Conservation (phyloP, 2,797 vertebrate genomes). For the Cebuella pygmaea region DNA sequence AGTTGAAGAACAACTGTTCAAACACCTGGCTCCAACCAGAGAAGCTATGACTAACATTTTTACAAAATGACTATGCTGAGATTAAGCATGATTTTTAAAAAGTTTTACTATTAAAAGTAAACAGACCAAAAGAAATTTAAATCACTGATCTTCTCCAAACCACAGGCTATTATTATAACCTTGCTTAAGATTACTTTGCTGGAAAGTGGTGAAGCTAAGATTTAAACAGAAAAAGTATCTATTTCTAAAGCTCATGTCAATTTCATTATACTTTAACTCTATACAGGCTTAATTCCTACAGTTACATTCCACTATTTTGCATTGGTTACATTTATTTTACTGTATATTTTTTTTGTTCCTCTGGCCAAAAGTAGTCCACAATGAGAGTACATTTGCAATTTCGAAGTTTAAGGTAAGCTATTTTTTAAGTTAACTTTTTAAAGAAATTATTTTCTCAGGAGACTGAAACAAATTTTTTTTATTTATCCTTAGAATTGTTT, state of each 20-base stretch:
- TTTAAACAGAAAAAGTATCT: neutral
- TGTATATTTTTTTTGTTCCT: neutral
- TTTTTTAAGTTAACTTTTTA: conserved; percentile 7
- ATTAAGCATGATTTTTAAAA: neutral
- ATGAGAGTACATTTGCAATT: neutral
- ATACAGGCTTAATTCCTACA: neutral
- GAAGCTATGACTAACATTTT: neutral
- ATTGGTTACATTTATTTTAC: neutral
- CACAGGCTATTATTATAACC: neutral
- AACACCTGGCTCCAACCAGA: neutral
- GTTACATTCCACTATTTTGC: neutral
- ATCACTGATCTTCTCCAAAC: neutral
- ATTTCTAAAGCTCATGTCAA: neutral
- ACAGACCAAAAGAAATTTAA: neutral
- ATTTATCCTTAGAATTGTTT: neutral
- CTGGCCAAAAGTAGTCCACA: neutral
- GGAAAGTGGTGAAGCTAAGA: neutral
- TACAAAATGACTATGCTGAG: neutral
- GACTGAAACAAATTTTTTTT: neutral
- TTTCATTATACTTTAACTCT: neutral
- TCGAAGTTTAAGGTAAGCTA: neutral
- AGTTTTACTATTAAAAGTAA: neutral
- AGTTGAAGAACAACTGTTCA: neutral
- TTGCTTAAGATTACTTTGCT: neutral
- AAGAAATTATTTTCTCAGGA: neutral